Base-by-base conservation (phyloP, 2,888 invertebrate species). In the Leucophenga montana region DNA sequence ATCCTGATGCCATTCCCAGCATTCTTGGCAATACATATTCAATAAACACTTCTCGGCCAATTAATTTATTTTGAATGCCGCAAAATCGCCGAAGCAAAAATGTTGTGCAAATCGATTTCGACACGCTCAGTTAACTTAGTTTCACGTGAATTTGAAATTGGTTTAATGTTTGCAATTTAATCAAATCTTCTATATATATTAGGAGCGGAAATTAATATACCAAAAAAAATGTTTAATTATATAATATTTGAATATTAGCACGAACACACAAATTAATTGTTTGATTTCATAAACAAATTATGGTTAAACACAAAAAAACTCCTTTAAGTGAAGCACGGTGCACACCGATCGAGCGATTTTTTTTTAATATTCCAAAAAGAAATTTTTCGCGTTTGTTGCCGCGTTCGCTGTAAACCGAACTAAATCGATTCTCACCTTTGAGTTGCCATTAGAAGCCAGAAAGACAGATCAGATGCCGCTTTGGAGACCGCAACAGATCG, bases 361-460 rank as follows among this genome's bases (percentile, higher is more conserved):
- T 31, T 59, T 22, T 65, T 46, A 14, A 16, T 39, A 31, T 66
- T 54, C 75, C 70, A 81, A 83, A 83, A 77, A 76, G 81, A 83
- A 85, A 85, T 77, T 77, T 81, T 87, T 85, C 83, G 86, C 87
- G 87, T 88, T 87, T 86, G 87, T 78, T 84, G 86, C 87, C 85
- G 79, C 77, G 87, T 85, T 86, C 86, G 82, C 83, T 85, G 80
- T 86, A 84, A 85, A 87, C 83, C 79, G 81, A 82, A 87, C 87
- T 88, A 88, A 88, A 86, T 86, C 85, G 85, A 88, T 87, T 87
- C 86, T 85, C 88, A 85, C 77, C 79, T 85, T 80, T 78, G 83
- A 84, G 82, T 84, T 78, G 80, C 77, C 85, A 87, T 87, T 88
- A 87, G 88, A 87, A 87, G 87, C 85, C 76, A 77, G 79, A 83